phyloP scores from a whole-genome alignment of 2,797 vertebrate genomes.

The Sebastolobus altivelis region DNA sequence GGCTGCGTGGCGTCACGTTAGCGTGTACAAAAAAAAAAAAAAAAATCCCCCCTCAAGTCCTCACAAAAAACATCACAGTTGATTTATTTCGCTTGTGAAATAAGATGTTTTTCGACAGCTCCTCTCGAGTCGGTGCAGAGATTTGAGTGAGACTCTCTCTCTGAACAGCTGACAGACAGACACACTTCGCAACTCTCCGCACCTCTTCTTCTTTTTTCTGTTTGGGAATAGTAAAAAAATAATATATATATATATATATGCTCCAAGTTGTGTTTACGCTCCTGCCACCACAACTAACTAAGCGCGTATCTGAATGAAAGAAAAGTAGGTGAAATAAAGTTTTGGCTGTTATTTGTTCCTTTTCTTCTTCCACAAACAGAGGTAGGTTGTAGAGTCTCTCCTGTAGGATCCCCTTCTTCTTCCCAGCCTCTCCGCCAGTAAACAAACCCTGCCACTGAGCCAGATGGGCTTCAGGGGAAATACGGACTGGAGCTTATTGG shows the following conservation, averaged over 20 bases:
- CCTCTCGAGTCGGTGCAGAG: slow-evolving; percentile 53
- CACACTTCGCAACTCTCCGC: slow-evolving; percentile 32
- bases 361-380: slow-evolving; percentile 60
- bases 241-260: background rate
- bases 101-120: slow-evolving; percentile 5
- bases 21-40: background rate
- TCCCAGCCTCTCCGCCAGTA: slow-evolving; percentile 81
- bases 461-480: slow-evolving; percentile 80
- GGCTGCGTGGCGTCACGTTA: slow-evolving; percentile 72
- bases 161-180: slow-evolving; percentile 39
- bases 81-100: background rate
- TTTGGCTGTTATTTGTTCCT: background rate
- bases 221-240: slow-evolving; percentile 29
- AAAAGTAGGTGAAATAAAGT: background rate
- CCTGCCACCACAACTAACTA: background rate
- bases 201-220: slow-evolving; percentile 3
- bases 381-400: slow-evolving; percentile 75
- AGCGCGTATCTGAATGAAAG: background rate
- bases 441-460: slow-evolving; percentile 84
- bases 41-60: slow-evolving; percentile 29
- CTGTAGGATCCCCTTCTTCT: slow-evolving; percentile 80
- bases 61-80: background rate
- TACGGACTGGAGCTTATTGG: slow-evolving; percentile 82
- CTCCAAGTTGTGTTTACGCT: slow-evolving; percentile 36
- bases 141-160: slow-evolving; percentile 47